phyloP scores from a whole-genome alignment of 2,113 vertebrate genomes.

The Oxygymnocypris stewartii region DNA sequence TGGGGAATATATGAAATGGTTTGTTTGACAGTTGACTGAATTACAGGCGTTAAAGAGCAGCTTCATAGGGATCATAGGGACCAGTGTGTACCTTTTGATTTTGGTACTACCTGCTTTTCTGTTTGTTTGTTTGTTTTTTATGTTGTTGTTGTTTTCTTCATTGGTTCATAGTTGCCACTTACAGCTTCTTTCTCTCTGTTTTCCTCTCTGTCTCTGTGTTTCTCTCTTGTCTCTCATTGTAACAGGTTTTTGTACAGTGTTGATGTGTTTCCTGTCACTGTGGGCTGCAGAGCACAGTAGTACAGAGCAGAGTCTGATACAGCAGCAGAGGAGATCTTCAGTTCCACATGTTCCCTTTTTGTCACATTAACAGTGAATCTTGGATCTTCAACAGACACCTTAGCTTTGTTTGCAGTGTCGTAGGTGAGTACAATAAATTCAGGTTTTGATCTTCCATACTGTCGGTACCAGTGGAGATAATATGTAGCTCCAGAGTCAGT shows the following conservation, averaged over 20 bases:
- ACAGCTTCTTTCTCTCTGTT: background rate
- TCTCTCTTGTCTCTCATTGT: background rate
- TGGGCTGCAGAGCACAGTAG: background rate
- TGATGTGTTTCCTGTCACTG: constrained; percentile 9
- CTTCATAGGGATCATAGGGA: background rate
- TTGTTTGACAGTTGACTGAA: background rate
- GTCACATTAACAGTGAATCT: background rate
- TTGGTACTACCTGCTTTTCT: background rate
- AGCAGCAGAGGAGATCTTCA: background rate
- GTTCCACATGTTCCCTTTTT: background rate
- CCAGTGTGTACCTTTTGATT: background rate
- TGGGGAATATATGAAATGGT: background rate
- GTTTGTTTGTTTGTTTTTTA: no score
- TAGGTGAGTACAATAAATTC: background rate
- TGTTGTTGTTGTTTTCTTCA: no score
- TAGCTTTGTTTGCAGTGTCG: background rate
- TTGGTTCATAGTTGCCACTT: background rate
- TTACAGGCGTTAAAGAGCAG: background rate
- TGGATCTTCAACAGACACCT: background rate
- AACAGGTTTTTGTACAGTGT: background rate
- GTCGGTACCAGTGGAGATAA: background rate
- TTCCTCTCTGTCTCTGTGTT: background rate
- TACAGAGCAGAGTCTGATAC: background rate
- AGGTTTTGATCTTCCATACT: background rate
- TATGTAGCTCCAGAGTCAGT: background rate